These are phyloP conservation scores for Alauda arvensis DNA, from an alignment of 2,797 vertebrate species.

Conservation along the genomic window DNA sequence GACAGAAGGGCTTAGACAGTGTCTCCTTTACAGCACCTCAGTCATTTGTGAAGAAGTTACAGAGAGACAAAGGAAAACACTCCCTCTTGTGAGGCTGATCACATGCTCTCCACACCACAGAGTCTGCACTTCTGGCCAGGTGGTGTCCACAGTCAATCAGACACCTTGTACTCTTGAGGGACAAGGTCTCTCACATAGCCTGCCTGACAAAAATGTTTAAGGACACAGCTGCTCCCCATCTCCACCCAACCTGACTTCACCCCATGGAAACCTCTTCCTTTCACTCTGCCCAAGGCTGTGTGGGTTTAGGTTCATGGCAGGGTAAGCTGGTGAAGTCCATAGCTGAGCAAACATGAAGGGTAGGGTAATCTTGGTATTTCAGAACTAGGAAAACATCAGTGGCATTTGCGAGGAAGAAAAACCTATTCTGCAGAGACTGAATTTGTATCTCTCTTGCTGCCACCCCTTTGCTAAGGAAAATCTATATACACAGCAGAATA, in stretches of 20 bases:
- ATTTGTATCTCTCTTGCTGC: neutral
- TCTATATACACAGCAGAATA: neutral
- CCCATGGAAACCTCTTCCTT: neutral
- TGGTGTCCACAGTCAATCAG: neutral
- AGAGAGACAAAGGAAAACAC: neutral
- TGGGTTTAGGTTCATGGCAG: neutral
- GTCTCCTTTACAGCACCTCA: neutral
- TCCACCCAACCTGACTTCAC: neutral
- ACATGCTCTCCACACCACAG: neutral
- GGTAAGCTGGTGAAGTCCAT: neutral
- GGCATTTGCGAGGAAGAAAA: neutral
- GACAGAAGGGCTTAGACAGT: neutral
- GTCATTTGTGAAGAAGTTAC: neutral
- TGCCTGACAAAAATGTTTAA: neutral
- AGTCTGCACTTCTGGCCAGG: neutral
- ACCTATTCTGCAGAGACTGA: neutral
- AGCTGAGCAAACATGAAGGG: neutral
- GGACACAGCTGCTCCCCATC: neutral
- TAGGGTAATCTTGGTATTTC: neutral
- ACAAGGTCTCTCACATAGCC: neutral
- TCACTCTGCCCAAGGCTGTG: neutral
- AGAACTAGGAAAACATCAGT: neutral
- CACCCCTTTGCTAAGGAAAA: neutral
- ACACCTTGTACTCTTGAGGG: neutral
- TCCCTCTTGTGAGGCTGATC: neutral